These are phyloP conservation scores for Poecilia velifera DNA, from an alignment of 2,797 vertebrate genomes.

Conservation along the genomic window DNA sequence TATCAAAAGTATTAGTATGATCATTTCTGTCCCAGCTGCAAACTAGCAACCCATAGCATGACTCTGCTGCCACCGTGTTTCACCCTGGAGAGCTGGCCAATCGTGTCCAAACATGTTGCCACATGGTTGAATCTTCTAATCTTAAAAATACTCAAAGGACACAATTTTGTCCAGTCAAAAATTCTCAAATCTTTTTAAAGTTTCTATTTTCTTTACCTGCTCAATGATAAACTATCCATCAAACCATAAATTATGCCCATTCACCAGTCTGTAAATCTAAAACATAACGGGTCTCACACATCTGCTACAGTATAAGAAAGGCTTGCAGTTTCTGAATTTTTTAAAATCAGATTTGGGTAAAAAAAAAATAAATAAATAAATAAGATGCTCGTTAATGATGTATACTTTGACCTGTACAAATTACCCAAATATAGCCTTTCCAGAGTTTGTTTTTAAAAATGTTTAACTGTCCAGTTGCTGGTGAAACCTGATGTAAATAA, in stretches of 20 bases:
- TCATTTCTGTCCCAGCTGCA: not conserved
- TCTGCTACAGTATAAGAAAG: not conserved
- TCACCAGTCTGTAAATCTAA: too few species aligned
- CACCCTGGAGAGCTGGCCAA: not conserved
- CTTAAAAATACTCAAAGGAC: not conserved
- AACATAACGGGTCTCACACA: not conserved
- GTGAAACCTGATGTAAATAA: too few species aligned
- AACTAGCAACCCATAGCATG: not conserved
- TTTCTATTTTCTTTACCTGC: too few species aligned
- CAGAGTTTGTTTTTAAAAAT: not conserved
- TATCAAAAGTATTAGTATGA: not conserved
- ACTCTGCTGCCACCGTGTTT: not conserved
- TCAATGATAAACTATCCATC: too few species aligned
- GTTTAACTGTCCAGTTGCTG: not conserved
- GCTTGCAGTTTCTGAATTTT: not conserved
- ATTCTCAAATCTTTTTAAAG: not conserved
- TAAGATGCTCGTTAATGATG: not conserved
- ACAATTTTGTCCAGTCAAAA: not conserved
- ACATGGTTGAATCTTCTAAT: not conserved
- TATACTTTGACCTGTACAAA: not conserved
- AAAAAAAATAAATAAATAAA: not conserved
- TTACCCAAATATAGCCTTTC: too few species aligned
- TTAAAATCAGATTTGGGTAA: not conserved
- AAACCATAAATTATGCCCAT: too few species aligned
- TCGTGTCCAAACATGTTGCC: not conserved